phyloP scores from a whole-genome alignment of 92 coral and sea anemone genomes.

The Diadumene lineata region DNA sequence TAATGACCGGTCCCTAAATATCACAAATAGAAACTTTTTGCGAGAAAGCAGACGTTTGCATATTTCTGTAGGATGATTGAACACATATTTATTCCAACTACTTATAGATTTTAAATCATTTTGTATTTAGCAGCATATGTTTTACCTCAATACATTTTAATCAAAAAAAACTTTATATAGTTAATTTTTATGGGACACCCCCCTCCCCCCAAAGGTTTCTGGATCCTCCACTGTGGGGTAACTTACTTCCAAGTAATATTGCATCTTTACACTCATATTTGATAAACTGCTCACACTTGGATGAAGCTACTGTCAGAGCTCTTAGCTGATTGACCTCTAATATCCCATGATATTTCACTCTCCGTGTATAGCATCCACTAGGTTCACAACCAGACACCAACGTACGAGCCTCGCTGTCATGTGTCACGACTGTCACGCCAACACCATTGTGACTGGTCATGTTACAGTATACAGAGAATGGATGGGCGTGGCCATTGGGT shows the following conservation, averaged over 20 bases:
- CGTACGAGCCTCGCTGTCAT: constrained; percentile 41
- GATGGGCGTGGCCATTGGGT: constrained; percentile 5
- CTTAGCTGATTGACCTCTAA: constrained; percentile 20
- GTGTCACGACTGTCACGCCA: constrained; percentile 46
- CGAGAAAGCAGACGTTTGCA: too few species aligned
- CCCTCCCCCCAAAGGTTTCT: too few species aligned
- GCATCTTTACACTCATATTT: constrained; percentile 13
- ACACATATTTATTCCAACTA: too few species aligned
- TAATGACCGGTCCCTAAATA: too few species aligned
- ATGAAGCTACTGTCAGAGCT: constrained; percentile 10
- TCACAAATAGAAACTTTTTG: too few species aligned
- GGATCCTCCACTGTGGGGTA: too few species aligned
- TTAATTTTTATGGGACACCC: too few species aligned
- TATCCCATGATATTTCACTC: constrained; percentile 22
- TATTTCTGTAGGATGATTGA: too few species aligned
- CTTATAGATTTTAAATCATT: too few species aligned
- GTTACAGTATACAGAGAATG: constrained; percentile 38
- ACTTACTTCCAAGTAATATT: not conserved
- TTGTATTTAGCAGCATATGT: too few species aligned
- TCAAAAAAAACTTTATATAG: too few species aligned
- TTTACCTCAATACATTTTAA: too few species aligned
- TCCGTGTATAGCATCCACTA: constrained; percentile 26
- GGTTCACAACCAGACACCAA: constrained; percentile 32
- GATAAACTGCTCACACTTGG: constrained; percentile 29
- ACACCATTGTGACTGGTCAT: constrained; percentile 28